Percentiles rank a stretch among this genome's conserved stretches.
These are phyloP conservation scores for Papilio demoleus DNA, from an alignment of 2,888 invertebrate genomes.

Conservation along the genomic window DNA sequence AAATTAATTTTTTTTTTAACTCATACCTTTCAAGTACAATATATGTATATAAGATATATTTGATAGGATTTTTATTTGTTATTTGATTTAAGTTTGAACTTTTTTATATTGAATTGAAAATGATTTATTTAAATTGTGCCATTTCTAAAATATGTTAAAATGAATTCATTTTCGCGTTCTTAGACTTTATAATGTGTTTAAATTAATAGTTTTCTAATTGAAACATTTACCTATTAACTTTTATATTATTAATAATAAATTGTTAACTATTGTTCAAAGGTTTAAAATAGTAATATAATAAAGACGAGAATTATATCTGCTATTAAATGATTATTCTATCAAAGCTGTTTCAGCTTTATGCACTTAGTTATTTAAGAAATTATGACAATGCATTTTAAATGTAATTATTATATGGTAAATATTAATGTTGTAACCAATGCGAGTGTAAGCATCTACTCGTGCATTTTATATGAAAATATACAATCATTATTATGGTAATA, in stretches of 20 bases:
- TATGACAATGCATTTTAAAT: slow-evolving; percentile 29
- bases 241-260: too few relatives aligned
- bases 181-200: slow-evolving; percentile 1
- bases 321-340: too few relatives aligned
- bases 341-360: too few relatives aligned
- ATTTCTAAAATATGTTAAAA: background rate
- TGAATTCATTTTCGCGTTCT: background rate
- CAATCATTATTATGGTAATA: background rate
- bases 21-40: slow-evolving; percentile 13
- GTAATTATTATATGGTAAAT: background rate
- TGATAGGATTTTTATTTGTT: slow-evolving; percentile 9
- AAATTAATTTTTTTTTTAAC: slow-evolving; percentile 1
- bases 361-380: slow-evolving; percentile 73
- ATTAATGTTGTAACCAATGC: background rate
- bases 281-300: too few relatives aligned
- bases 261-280: too few relatives aligned
- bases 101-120: background rate
- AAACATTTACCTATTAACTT: too few relatives aligned
- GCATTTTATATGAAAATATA: slow-evolving; percentile 16
- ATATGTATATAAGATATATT: slow-evolving; percentile 13
- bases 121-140: background rate
- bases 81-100: background rate
- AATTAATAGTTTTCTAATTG: slow-evolving; percentile 2
- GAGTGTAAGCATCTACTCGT: slow-evolving; percentile 7
- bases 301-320: too few relatives aligned